A percentile compares a stretch with the other conserved stretches of the same genome.
These are phyloP conservation scores for Cryptocephalus primarius DNA, from an alignment of 2,888 invertebrate species.

Conservation along the genomic window DNA sequence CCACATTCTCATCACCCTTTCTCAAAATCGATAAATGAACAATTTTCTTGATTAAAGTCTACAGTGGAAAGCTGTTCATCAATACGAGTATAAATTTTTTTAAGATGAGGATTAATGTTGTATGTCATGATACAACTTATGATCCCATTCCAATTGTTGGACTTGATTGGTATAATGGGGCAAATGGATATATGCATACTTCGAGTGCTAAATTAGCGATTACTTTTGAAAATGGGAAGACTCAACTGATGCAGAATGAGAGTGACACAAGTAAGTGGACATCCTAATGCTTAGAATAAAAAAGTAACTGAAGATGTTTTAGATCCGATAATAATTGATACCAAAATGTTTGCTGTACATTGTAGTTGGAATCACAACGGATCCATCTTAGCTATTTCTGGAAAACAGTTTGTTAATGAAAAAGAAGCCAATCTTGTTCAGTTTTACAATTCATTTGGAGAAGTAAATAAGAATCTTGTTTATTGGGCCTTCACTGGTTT, in stretches of 20 bases:
- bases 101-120: conserved; percentile 67
- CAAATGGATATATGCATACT: conserved; percentile 54
- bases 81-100: conserved; percentile 11
- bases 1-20: no score
- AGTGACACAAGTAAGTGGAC: conserved; percentile 62
- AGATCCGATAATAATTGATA: conserved; percentile 77
- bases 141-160: conserved; percentile 51
- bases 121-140: conserved; percentile 36
- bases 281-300: not conserved
- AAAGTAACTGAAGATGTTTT: conserved; percentile 19
- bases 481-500: not conserved
- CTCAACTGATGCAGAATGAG: conserved; percentile 83
- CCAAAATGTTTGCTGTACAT: conserved; percentile 68
- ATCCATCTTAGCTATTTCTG: conserved; percentile 77
- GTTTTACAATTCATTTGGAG: conserved; percentile 82
- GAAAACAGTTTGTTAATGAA: conserved; percentile 47
- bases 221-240: conserved; percentile 77
- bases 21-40: no score
- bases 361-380: conserved; percentile 93
- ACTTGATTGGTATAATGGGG: conserved; percentile 81
- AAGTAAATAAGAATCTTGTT: conserved; percentile 39
- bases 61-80: no score
- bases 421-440: conserved; percentile 72
- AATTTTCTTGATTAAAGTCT: no score
- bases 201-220: conserved; percentile 69